A percentile compares a stretch with the other conserved stretches of the same genome.
Evolutionary conservation across 2,797 vertebrate species (phyloP).

Genomic region (Galagoides demidoff): DNA sequence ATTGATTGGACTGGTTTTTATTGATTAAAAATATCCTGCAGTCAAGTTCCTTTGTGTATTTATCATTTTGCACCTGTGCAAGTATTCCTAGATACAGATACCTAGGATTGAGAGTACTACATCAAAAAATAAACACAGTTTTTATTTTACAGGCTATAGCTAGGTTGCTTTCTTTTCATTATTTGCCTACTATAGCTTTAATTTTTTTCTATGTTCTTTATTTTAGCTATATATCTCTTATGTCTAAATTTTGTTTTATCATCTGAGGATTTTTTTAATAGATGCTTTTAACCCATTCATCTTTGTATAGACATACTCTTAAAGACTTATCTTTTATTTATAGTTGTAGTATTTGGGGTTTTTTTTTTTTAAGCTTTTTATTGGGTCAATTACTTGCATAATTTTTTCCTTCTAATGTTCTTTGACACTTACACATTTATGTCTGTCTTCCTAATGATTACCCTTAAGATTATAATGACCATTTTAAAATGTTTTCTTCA

Average conservation of each 20-base stretch:
- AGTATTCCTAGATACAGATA: neutral
- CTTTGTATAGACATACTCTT: neutral
- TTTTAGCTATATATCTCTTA: neutral
- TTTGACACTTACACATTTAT: neutral
- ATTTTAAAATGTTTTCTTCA: constrained; percentile 29
- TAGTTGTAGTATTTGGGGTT: neutral
- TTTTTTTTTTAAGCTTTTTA: constrained; percentile 46
- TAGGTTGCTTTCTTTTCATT: neutral
- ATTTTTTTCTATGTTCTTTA: neutral
- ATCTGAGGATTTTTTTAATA: constrained; percentile 6
- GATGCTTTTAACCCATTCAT: constrained; percentile 13
- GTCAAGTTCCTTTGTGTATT: neutral
- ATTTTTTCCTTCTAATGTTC: neutral
- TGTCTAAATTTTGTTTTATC: constrained; percentile 16
- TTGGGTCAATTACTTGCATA: neutral
- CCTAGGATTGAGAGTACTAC: neutral
- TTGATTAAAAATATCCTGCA: neutral
- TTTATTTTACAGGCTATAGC: neutral
- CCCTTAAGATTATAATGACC: neutral
- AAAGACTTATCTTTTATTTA: constrained; percentile 13
- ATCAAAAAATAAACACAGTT: neutral
- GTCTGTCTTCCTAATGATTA: neutral
- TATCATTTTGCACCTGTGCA: neutral
- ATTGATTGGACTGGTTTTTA: neutral
- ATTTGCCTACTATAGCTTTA: neutral